Evolutionary conservation across 1,140 invertebrate species (phyloP).

Genomic region (Cyphomyrmex costatus): DNA sequence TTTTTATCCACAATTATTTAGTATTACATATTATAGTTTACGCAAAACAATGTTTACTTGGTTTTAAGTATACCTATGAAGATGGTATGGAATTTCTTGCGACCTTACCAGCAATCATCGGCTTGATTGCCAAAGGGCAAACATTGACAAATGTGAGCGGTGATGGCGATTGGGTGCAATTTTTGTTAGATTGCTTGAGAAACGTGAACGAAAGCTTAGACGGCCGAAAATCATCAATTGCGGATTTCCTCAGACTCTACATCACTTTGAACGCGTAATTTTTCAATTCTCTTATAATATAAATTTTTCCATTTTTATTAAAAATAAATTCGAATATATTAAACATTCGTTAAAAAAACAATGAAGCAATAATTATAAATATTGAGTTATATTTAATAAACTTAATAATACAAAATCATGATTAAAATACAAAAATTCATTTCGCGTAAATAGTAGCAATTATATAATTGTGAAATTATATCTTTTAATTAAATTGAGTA

Average conservation of each 20-base stretch:
- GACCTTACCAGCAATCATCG: constrained; percentile 78
- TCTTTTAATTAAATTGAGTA: not conserved
- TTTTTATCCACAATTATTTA: not conserved
- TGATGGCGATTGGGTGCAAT: constrained; percentile 78
- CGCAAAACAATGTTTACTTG: not conserved
- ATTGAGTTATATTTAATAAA: not conserved
- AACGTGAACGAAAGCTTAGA: constrained; percentile 50
- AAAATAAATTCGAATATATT: not conserved
- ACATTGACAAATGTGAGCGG: constrained; percentile 54
- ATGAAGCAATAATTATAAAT: not conserved
- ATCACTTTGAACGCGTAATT: constrained; percentile 80
- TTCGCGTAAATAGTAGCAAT: not conserved
- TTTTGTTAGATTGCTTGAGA: constrained; percentile 73
- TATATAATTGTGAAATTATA: not conserved
- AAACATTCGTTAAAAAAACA: not conserved
- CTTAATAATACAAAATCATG: not conserved
- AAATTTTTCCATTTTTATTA: not conserved
- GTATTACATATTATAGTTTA: not conserved
- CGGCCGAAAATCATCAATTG: constrained; percentile 64
- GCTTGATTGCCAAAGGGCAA: constrained; percentile 67
- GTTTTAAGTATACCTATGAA: constrained; percentile 77
- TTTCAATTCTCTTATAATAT: not conserved
- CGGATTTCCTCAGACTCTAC: constrained; percentile 78
- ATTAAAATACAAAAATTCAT: not conserved
- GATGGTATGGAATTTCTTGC: constrained; percentile 82